Evolutionary conservation across 1,140 invertebrate species (phyloP).

Genomic region (Drosophila pruinosa): DNA sequence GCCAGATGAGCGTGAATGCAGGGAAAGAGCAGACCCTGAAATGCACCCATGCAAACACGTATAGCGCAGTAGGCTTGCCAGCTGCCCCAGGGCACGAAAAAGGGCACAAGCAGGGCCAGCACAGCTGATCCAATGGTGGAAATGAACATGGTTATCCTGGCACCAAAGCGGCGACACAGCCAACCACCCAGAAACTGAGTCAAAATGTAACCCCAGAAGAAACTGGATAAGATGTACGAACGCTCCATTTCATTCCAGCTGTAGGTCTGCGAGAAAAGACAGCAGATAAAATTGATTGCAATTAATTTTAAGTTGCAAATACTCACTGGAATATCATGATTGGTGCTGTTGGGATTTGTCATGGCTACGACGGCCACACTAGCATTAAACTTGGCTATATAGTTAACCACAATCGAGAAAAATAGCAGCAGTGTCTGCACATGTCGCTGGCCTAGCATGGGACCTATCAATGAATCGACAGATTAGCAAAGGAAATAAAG

Average conservation of each 20-base stretch:
- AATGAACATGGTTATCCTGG: conserved; percentile 85
- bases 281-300: background rate
- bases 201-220: conserved; percentile 86
- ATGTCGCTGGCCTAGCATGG: conserved; percentile 66
- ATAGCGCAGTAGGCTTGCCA: conserved; percentile 86
- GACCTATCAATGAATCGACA: conserved; percentile 34
- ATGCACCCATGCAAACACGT: conserved; percentile 89
- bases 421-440: conserved; percentile 69
- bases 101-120: conserved; percentile 83
- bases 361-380: conserved; percentile 75
- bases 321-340: conserved; percentile 68
- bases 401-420: conserved; percentile 63
- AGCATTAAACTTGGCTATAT: conserved; percentile 67
- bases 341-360: conserved; percentile 66
- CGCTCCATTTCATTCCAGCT: conserved; percentile 84
- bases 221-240: conserved; percentile 86
- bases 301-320: background rate
- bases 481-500: background rate
- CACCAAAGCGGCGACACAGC: conserved; percentile 86
- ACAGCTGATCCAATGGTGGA: conserved; percentile 84
- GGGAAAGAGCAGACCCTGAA: conserved; percentile 91
- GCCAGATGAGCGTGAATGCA: conserved; percentile 90
- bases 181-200: conserved; percentile 87
- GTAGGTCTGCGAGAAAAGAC: conserved; percentile 64
- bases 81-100: conserved; percentile 82